A percentile compares a stretch with the other conserved stretches of the same genome.
Evolutionary conservation across 2,888 invertebrate species (phyloP).

Genomic region (Apamea anceps): DNA sequence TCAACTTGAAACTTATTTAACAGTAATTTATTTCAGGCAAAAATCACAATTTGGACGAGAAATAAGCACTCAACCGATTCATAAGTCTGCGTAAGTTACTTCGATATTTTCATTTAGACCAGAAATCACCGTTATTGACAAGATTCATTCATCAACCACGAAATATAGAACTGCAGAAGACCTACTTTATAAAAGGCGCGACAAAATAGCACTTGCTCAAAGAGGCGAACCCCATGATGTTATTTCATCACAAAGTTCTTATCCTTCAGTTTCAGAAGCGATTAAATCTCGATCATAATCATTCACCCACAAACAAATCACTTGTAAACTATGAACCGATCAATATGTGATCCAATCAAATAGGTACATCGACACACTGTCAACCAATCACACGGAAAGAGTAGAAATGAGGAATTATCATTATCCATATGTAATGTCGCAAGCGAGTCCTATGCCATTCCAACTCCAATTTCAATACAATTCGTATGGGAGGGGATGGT

Average conservation of each 20-base stretch:
- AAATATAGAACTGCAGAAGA: constrained; percentile 16
- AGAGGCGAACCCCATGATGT: not conserved
- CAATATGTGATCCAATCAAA: not conserved
- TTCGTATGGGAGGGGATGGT: not conserved
- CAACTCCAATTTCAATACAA: not conserved
- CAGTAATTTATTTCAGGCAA: constrained; percentile 1
- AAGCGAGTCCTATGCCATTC: not conserved
- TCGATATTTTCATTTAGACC: constrained; percentile 28
- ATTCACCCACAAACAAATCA: not conserved
- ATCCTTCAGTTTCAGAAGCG: not conserved
- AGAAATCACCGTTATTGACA: constrained; percentile 43
- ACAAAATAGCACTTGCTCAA: not conserved
- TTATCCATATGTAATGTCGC: not conserved
- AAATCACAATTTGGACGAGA: not conserved
- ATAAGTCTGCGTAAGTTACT: constrained; percentile 16
- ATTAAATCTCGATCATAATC: too few relatives aligned
- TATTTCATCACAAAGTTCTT: not conserved
- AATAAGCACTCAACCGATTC: constrained; percentile 9
- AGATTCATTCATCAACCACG: not conserved
- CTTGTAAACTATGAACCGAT: not conserved
- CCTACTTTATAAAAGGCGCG: not conserved
- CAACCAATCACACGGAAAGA: not conserved
- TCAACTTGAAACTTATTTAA: not conserved
- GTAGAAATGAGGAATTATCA: not conserved
- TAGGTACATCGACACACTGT: not conserved